Percentiles rank a stretch among this genome's conserved stretches.
These are phyloP conservation scores for Cataglyphis cursor DNA, from an alignment of 2,888 invertebrate genomes.

Conservation along the genomic window DNA sequence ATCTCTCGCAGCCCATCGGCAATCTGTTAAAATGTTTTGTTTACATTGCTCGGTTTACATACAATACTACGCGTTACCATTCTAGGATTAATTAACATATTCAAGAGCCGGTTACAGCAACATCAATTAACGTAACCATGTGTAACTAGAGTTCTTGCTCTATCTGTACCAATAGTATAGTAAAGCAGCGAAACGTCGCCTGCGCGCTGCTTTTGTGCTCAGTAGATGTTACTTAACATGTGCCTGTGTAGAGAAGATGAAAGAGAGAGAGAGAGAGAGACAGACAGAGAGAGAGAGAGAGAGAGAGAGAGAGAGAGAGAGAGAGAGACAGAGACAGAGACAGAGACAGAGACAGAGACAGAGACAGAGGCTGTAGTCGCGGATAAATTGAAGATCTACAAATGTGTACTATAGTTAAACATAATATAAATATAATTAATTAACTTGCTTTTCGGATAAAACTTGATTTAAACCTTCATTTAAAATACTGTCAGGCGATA, in stretches of 20 bases:
- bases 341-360: not conserved
- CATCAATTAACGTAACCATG: conserved; percentile 25
- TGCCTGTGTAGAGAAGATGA: not conserved
- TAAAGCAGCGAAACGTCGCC: not conserved
- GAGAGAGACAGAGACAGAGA: not conserved
- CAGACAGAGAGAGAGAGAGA: too few relatives aligned
- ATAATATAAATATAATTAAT: not conserved
- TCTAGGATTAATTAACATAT: conserved; percentile 53
- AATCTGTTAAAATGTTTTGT: conserved; percentile 50
- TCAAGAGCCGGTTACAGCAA: conserved; percentile 41
- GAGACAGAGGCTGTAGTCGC: not conserved
- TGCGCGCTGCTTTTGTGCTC: not conserved
- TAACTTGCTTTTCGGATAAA: not conserved
- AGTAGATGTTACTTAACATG: conserved; percentile 28
- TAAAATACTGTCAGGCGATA: not conserved
- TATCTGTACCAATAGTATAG: conserved; percentile 16
- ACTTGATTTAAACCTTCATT: not conserved
- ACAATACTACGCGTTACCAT: conserved; percentile 10
- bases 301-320: not conserved
- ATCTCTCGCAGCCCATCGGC: conserved; percentile 25
- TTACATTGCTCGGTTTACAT: conserved; percentile 16
- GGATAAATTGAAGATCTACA: not conserved
- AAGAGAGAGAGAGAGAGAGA: too few relatives aligned
- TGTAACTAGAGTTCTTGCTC: conserved; percentile 34
- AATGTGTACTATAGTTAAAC: not conserved